Conservation (phyloP, 2,888 invertebrate genomes). For the Pteria penguin region DNA sequence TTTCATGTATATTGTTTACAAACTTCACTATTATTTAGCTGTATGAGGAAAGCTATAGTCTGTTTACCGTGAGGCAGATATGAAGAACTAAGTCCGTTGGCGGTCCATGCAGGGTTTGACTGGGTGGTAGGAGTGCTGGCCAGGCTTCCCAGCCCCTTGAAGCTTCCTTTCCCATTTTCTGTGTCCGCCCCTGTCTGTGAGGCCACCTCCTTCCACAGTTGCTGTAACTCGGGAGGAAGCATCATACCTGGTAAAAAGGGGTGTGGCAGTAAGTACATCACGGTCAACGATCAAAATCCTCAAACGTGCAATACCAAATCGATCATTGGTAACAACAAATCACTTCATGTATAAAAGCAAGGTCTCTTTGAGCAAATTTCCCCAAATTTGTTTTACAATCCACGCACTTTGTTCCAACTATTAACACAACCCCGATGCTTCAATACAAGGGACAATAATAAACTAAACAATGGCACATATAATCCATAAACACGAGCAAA, state of each 20-base stretch:
- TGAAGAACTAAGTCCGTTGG: constrained; percentile 15
- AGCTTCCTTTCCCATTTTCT: constrained; percentile 56
- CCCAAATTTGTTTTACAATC: too few species aligned
- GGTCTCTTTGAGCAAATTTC: too few species aligned
- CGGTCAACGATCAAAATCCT: too few species aligned
- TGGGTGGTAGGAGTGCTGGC: constrained; percentile 32
- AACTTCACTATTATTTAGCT: too few species aligned
- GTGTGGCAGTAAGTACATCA: constrained; percentile 17
- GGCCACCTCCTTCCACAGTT: constrained; percentile 77
- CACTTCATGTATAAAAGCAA: too few species aligned
- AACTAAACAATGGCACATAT: background rate
- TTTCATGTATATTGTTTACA: too few species aligned
- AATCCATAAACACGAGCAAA: background rate
- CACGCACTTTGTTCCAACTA: too few species aligned
- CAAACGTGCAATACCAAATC: too few species aligned
- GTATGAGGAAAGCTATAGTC: too few species aligned
- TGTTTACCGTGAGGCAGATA: constrained; percentile 8
- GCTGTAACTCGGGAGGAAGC: constrained; percentile 76
- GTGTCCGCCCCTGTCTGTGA: constrained; percentile 64
- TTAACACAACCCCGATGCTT: too few species aligned
- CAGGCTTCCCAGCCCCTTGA: constrained; percentile 51
- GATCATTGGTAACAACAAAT: too few species aligned
- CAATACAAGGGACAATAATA: background rate
- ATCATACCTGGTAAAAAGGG: constrained; percentile 63
- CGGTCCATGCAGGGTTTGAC: constrained; percentile 44